Evolutionary conservation across 2,113 vertebrate species (phyloP).

Genomic region (Vombatus ursinus): DNA sequence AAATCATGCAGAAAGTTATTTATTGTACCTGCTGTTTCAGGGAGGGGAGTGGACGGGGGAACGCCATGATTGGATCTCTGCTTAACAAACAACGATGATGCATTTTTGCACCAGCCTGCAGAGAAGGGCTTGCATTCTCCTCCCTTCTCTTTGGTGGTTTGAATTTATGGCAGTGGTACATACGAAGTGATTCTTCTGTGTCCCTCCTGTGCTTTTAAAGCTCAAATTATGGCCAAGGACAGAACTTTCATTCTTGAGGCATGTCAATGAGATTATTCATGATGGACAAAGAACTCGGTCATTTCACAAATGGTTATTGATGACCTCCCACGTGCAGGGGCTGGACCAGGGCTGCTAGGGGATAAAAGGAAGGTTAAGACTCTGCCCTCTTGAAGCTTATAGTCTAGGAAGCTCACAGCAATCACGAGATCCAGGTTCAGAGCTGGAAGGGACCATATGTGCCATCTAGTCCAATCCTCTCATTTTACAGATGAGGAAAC

Average conservation of each 20-base stretch:
- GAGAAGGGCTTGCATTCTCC: not conserved
- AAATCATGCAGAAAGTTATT: not conserved
- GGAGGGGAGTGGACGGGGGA: no score
- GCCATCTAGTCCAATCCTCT: not conserved
- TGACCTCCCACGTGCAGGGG: not conserved
- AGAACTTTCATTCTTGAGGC: not conserved
- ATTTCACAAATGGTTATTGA: not conserved
- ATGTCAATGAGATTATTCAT: not conserved
- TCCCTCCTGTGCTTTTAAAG: not conserved
- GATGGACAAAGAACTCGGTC: not conserved
- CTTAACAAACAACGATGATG: not conserved
- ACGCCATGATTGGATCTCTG: not conserved
- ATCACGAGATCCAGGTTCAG: not conserved
- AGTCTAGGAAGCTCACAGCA: not conserved
- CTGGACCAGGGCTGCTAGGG: no score
- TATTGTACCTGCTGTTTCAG: no score
- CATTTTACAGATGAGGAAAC: no score
- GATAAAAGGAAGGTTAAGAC: not conserved
- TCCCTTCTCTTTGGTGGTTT: not conserved
- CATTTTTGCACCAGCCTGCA: not conserved
- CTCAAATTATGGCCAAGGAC: not conserved
- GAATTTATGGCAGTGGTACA: not conserved
- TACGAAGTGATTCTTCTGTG: not conserved
- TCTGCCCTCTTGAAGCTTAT: not conserved
- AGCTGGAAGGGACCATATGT: not conserved